phyloP scores from a whole-genome alignment of 2,797 vertebrate species.

The Pelodytes ibericus region DNA sequence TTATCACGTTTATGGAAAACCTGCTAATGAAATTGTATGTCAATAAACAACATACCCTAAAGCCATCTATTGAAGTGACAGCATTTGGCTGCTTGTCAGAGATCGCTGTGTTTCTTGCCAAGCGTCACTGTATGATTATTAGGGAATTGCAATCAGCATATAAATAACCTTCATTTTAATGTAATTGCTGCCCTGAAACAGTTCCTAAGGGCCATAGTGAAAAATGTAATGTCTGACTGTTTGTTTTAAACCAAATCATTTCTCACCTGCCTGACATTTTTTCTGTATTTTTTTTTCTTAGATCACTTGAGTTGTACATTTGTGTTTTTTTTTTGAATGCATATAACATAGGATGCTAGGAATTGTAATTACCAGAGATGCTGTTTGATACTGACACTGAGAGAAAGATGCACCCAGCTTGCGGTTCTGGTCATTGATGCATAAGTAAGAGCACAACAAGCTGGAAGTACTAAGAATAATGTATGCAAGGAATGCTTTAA shows the following conservation, averaged over 20 bases:
- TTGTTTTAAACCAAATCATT: slow-evolving; percentile 20
- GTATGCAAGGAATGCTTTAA: too few species aligned
- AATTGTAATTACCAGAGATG: too few species aligned
- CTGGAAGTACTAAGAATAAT: too few species aligned
- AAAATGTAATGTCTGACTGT: slow-evolving; percentile 31
- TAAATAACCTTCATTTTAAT: slow-evolving; percentile 51
- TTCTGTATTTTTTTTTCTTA: too few species aligned
- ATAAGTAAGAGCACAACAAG: too few species aligned
- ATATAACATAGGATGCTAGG: too few species aligned
- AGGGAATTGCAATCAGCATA: slow-evolving; percentile 48
- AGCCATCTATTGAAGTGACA: slow-evolving; percentile 61
- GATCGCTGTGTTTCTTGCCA: slow-evolving; percentile 63
- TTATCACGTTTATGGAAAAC: slow-evolving; percentile 28
- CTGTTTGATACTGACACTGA: too few species aligned
- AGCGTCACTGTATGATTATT: slow-evolving; percentile 69
- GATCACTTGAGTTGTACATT: too few species aligned
- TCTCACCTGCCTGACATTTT: slow-evolving; percentile 18
- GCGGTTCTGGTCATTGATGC: too few species aligned
- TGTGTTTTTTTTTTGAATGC: too few species aligned
- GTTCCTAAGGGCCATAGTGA: slow-evolving; percentile 21
- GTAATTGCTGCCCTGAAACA: slow-evolving; percentile 41
- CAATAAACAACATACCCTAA: slow-evolving; percentile 60
- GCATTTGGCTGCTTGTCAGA: slow-evolving; percentile 68
- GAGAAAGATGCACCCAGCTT: too few species aligned
- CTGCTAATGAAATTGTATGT: slow-evolving; percentile 64